Base-by-base conservation (phyloP, 30 jellyfish, hydroid and myxozoan species). In the Rhopilema esculentum region DNA sequence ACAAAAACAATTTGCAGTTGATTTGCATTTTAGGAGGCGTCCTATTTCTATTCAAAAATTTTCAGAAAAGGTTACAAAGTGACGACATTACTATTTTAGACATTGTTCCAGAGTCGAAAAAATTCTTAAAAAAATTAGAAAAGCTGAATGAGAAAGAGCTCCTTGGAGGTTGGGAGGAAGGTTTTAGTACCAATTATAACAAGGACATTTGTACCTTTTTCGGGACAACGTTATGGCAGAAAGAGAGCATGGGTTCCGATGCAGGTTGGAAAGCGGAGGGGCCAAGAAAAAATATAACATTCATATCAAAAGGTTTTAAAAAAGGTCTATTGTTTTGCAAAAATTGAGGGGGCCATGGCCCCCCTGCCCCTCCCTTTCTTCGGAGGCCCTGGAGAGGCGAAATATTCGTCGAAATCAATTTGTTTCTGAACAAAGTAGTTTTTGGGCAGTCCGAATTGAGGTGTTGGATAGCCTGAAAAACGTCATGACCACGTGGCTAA, bases 11-110 rank as follows among this genome's bases (percentile, higher is more conserved):
- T 27, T 73, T 73, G 71, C 71, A 19, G 84, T 32, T 73, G 72
- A 28, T 73, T 26, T 73, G 31, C 48, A 16, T 73, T 73, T 32
- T 73, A 8, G 68, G 74, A 33, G 82, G 28, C 24, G 82, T 71
- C 69, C 82, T 71, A 8, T 71, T 12, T 71, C 69, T 71, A 16
- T 26, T 71, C 18, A 73, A n/a, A 40, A 19, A n/a, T 25, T 27
- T 27, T 74, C 84, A 73, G 84, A 50, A 73, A 31, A 73, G 48
- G 71, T 31, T 73, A 33, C 84, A 73, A 73, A 32, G 72, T 17
- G 71, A 30, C 48, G 71, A 73, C 48, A 28, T 73, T 19, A 73
- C 70, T 18, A 73, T 73, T 27, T 75, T 73, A 32, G 84, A 73
- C 69, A 71, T 32, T 12, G 69, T 71, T 8, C 82, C 82, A 16